Percentiles rank a stretch among this genome's conserved stretches.
Evolutionary conservation across 2,113 vertebrate species (phyloP).

Genomic region (Dipodomys ordii): DNA sequence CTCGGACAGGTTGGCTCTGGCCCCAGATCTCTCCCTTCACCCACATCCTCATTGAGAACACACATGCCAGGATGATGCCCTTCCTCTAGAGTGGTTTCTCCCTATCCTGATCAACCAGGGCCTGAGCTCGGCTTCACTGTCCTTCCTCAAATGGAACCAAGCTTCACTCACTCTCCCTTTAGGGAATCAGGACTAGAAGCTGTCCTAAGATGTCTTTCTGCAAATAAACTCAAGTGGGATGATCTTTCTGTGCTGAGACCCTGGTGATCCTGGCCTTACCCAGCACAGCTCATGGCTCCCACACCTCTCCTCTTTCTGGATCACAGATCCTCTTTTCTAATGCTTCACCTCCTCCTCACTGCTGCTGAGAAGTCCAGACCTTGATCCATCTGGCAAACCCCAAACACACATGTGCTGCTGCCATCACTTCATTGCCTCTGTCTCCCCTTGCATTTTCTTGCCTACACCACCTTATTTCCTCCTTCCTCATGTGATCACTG

Average conservation of each 20-base stretch:
- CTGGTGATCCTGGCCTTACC: fast-evolving
- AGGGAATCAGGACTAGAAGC: neutral
- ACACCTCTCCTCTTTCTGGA: neutral
- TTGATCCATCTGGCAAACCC: neutral
- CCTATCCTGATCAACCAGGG: fast-evolving
- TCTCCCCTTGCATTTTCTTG: neutral
- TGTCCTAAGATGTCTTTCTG: neutral
- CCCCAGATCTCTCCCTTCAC: neutral
- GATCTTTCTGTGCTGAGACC: neutral
- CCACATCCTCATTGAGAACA: fast-evolving
- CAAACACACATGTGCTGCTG: fast-evolving
- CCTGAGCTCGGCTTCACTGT: neutral
- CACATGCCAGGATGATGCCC: no score
- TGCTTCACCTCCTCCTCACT: neutral
- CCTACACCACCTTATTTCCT: neutral
- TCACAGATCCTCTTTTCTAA: neutral
- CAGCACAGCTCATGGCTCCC: fast-evolving
- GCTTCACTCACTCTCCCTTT: neutral
- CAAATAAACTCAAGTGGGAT: no score
- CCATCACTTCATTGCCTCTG: neutral
- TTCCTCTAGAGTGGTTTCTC: neutral
- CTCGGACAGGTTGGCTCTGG: neutral
- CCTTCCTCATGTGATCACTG: neutral
- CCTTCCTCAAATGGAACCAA: neutral
- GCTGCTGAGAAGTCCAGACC: neutral